Evolutionary conservation across 2,888 invertebrate genomes (phyloP).

Genomic region (Diachrysia chrysitis): DNA sequence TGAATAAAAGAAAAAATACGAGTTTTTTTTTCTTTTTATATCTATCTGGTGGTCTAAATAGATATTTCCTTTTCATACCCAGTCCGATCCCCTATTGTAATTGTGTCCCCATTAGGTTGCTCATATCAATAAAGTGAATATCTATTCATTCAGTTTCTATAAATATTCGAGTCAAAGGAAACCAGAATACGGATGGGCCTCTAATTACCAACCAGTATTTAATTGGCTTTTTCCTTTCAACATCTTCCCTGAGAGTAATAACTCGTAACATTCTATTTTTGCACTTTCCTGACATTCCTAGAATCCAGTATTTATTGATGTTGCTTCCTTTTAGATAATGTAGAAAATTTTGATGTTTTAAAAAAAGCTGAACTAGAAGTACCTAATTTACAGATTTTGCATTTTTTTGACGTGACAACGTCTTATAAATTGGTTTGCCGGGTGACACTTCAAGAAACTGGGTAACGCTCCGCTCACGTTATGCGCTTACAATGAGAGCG

Average conservation of each 20-base stretch:
- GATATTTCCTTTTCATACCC: too few species aligned
- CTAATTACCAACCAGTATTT: slow-evolving; percentile 27
- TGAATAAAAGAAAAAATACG: too few species aligned
- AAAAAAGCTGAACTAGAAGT: background rate
- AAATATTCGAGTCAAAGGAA: slow-evolving; percentile 27
- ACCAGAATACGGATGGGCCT: slow-evolving; percentile 15
- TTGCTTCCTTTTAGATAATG: background rate
- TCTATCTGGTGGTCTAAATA: too few species aligned
- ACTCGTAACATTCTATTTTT: slow-evolving; percentile 13
- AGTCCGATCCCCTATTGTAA: too few species aligned
- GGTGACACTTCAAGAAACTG: too few species aligned
- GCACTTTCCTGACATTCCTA: slow-evolving; percentile 8
- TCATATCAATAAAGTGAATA: background rate
- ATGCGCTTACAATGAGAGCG: too few species aligned
- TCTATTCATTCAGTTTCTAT: background rate
- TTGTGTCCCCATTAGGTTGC: too few species aligned
- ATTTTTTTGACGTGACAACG: too few species aligned
- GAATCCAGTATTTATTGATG: background rate
- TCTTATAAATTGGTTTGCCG: too few species aligned
- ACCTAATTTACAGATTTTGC: too few species aligned
- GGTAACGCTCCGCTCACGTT: too few species aligned
- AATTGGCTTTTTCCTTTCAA: slow-evolving; percentile 19
- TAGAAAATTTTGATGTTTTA: background rate
- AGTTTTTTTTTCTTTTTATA: too few species aligned
- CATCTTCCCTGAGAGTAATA: slow-evolving; percentile 17